phyloP scores from a whole-genome alignment of 1,140 invertebrate species.

The Brachionus plicatilis region DNA sequence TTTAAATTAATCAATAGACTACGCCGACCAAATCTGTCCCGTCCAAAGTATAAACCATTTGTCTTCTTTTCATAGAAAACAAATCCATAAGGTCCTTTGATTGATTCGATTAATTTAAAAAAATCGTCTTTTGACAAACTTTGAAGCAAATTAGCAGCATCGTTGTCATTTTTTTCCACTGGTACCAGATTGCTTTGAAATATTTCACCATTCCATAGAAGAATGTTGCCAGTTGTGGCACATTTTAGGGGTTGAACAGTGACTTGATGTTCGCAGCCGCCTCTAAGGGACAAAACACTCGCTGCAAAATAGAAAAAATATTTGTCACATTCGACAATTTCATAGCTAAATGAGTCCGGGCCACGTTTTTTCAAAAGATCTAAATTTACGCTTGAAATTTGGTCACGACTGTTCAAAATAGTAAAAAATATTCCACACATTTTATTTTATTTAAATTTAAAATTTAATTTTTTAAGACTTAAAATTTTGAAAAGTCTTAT shows the following conservation, averaged over 20 bases:
- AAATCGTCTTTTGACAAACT: constrained; percentile 52
- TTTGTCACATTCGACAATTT: background rate
- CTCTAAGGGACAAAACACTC: constrained; percentile 34
- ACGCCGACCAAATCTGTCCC: constrained; percentile 77
- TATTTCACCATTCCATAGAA: constrained; percentile 77
- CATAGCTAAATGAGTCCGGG: background rate
- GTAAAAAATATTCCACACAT: constrained; percentile 28
- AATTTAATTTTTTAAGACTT: background rate
- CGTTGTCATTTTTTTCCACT: background rate
- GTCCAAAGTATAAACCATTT: constrained; percentile 69
- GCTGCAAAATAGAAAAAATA: background rate
- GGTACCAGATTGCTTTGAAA: constrained; percentile 58
- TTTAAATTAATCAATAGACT: constrained; percentile 60
- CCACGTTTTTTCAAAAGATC: constrained; percentile 32
- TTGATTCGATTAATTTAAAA: constrained; percentile 54
- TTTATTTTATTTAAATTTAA: background rate
- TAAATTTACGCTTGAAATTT: background rate
- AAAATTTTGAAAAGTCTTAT: background rate
- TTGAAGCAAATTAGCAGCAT: constrained; percentile 42
- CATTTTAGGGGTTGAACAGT: constrained; percentile 61
- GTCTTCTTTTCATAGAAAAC: constrained; percentile 52
- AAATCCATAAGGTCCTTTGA: constrained; percentile 68
- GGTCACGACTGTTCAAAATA: background rate
- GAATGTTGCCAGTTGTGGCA: constrained; percentile 59
- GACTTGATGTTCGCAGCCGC: background rate